Conservation (phyloP, 1,140 invertebrate genomes). For the Sarcophaga bullata region DNA sequence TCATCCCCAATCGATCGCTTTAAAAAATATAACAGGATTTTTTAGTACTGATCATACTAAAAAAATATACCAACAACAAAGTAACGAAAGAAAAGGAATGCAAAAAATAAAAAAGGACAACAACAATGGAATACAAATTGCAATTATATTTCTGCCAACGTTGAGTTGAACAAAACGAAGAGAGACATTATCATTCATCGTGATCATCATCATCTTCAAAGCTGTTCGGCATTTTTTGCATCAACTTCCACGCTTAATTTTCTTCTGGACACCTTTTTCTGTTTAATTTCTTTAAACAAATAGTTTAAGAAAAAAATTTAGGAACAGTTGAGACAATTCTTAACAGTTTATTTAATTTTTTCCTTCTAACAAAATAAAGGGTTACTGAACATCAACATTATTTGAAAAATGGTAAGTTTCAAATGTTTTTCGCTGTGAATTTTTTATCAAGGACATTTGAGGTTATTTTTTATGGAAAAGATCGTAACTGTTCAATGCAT, state of each 20-base stretch:
- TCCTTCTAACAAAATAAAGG: background rate
- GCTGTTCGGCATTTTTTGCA: constrained; percentile 9
- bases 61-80: background rate
- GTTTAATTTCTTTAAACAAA: background rate
- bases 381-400: background rate
- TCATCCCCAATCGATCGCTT: no score
- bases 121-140: background rate
- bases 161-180: background rate
- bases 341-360: no score
- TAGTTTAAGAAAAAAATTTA: background rate
- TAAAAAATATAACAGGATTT: constrained; percentile 34
- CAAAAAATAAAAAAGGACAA: background rate
- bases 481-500: background rate
- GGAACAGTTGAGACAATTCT: no score
- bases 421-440: background rate
- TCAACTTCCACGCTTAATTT: background rate
- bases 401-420: background rate
- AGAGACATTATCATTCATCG: background rate
- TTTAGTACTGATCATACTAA: constrained; percentile 25
- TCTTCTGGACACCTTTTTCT: background rate
- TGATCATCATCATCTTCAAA: background rate
- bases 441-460: constrained; percentile 12
- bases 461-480: constrained; percentile 3
- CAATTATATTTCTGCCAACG: background rate
- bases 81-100: background rate